Evolutionary conservation across 92 coral and sea anemone species (phyloP).

Genomic region (Porites evermanni): DNA sequence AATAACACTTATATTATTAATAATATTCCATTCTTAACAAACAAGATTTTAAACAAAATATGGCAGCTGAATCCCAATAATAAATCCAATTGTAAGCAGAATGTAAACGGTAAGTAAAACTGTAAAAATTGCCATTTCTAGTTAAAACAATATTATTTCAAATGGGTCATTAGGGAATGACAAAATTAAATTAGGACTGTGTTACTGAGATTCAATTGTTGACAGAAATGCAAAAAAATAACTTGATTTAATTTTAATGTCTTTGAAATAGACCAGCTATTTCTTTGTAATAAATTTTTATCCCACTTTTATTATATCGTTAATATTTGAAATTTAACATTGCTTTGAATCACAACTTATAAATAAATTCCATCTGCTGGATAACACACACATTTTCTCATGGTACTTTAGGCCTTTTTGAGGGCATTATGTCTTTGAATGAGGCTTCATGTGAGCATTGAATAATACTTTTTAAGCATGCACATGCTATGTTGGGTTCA

Average conservation of each 20-base stretch:
- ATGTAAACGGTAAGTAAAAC: background rate
- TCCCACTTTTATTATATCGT: constrained; percentile 11
- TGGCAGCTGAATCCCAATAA: background rate
- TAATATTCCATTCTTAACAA: background rate
- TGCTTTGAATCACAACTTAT: background rate
- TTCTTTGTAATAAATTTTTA: background rate
- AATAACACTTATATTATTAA: background rate
- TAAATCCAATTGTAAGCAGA: background rate
- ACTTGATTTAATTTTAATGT: background rate
- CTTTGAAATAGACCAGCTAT: constrained; percentile 57
- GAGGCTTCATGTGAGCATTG: no score
- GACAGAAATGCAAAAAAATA: background rate
- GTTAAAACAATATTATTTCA: background rate
- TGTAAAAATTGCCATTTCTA: background rate
- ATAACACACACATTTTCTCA: background rate
- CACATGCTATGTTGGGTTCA: no score
- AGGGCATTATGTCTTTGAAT: no score
- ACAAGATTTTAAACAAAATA: constrained; percentile 10
- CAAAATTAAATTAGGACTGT: background rate
- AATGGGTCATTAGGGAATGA: no score
- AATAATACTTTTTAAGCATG: no score
- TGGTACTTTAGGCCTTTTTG: background rate
- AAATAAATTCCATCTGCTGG: constrained; percentile 15
- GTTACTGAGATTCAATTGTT: background rate
- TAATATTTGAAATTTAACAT: no score